A percentile compares a stretch with the other conserved stretches of the same genome.
phyloP scores from a whole-genome alignment of 1,140 invertebrate species.

The fruit fly (Drosophila melanogaster) region Release_6_plus_ISO1_MT NC_004354.4:17133001-17133500 shows the following conservation, averaged over 20 bases:
- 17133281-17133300: constrained; percentile 2
- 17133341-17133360: constrained; percentile 34
- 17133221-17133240: constrained; percentile 45
- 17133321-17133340: constrained; percentile 45
- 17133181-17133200: constrained; percentile 55
- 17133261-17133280: constrained; percentile 43
- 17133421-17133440: constrained; percentile 57
- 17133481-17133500: constrained; percentile 62
- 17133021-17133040: constrained; percentile 4
- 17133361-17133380: constrained; percentile 58
- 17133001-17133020: background rate
- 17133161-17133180: constrained; percentile 12
- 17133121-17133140: constrained; percentile 66
- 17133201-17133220: constrained; percentile 79
- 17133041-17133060: constrained; percentile 6
- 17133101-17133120: constrained; percentile 40
- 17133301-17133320: background rate
- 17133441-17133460: constrained; percentile 64
- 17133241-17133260: constrained; percentile 17
- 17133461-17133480: constrained; percentile 47
- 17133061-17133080: constrained; percentile 58
- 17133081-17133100: constrained; percentile 67
- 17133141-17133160: constrained; percentile 50
- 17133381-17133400: constrained; percentile 42
- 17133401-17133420: constrained; percentile 31